Base-by-base conservation (phyloP, 2,888 invertebrate genomes). In the Pyrocoelia pectoralis region DNA sequence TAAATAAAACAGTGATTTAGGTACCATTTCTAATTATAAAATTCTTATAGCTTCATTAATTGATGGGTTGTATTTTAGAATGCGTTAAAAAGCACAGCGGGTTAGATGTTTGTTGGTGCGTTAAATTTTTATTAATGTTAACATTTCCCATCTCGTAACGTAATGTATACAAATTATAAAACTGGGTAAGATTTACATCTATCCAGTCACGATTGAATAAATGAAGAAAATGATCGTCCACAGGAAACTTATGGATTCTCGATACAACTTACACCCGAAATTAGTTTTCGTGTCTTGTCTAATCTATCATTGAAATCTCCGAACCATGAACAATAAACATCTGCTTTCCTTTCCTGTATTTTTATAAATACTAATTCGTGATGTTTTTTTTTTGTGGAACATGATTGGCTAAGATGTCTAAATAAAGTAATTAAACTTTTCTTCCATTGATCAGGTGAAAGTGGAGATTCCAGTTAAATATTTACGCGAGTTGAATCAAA, bases 271-370 rank as follows among this genome's bases (percentile, higher is more conserved):
- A n/a, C 33, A 33, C 33, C 33, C 43, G 33, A 28, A 56, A 56
- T 56, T 56, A 33, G 56, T 56, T 56, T n/a, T 56, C 56, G 48
- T 18, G 33, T 48, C 38, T 24, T 24, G 24, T 24, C n/a, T 55
- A 55, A 55, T 33, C 56, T 49, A 56, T 56, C 48, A 49, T 49
- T 56, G 56, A 56, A 56, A 56, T 56, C 56, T 48, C 56, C 48
- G 33, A 56, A 38, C 28, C 48, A 18, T 56, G 46, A 33, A 56
- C 56, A 29, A 46, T 46, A 56, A 46, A 33, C 33, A 33, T 33
- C 33, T 33, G 33, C 33, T n/a, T 8, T 10, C 8, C 33, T 33
- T 33, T 33, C n/a, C 33, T n/a, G 9, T 33, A n/a, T 2, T 33
- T 33, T 33, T n/a, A n/a, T n/a, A n/a, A 33, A 33, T n/a, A n/a